phyloP scores from a whole-genome alignment of 2,797 vertebrate species.

The Hyperoplus lanceolatus region DNA sequence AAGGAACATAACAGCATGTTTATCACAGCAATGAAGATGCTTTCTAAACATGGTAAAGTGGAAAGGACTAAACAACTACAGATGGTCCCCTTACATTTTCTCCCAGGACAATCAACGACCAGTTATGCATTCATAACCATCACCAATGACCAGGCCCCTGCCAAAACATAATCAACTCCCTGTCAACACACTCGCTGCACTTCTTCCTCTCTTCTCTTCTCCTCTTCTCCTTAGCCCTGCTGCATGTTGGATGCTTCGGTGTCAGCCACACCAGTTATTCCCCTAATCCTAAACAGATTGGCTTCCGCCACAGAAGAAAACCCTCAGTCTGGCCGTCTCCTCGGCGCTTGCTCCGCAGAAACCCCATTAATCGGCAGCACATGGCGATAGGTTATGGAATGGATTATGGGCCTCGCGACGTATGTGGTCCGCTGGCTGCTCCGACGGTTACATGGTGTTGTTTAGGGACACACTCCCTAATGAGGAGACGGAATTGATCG shows the following conservation, averaged over 20 bases:
- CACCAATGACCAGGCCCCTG: slow-evolving; percentile 55
- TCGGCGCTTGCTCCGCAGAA: slow-evolving; percentile 81
- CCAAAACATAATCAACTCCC: slow-evolving; percentile 78
- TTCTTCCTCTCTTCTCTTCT: slow-evolving; percentile 61
- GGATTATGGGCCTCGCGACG: slow-evolving; percentile 83
- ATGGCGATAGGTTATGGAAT: slow-evolving; percentile 86
- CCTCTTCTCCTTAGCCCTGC: slow-evolving; percentile 59
- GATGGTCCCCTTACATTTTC: slow-evolving; percentile 46
- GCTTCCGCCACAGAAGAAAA: slow-evolving; percentile 84
- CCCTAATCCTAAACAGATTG: slow-evolving; percentile 89
- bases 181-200: slow-evolving; percentile 69
- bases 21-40: slow-evolving; percentile 12
- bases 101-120: slow-evolving; percentile 50
- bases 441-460: slow-evolving; percentile 67
- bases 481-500: slow-evolving; percentile 77
- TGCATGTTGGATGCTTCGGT: slow-evolving; percentile 79
- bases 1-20: slow-evolving; percentile 19
- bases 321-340: slow-evolving; percentile 84
- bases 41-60: slow-evolving; percentile 25
- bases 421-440: slow-evolving; percentile 83
- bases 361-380: slow-evolving; percentile 86
- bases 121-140: slow-evolving; percentile 62
- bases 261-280: slow-evolving; percentile 86
- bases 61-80: slow-evolving; percentile 40
- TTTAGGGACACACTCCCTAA: slow-evolving; percentile 80